Conservation (phyloP, 2,113 vertebrate genomes). For the Copsychus sechellarum region DNA sequence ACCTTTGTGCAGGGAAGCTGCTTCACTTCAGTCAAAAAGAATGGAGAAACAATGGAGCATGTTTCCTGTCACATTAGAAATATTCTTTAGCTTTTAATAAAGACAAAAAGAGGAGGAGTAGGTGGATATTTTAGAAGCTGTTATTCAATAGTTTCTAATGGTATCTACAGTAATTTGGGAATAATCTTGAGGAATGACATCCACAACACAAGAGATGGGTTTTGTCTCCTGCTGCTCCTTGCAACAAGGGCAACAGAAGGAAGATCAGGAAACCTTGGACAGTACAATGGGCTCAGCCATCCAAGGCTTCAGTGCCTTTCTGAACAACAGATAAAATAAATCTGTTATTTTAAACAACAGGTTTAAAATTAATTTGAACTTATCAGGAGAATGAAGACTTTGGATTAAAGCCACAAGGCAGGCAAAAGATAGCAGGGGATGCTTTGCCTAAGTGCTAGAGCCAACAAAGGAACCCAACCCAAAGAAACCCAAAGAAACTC, state of each 20-base stretch:
- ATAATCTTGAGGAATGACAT: background rate
- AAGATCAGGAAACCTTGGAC: background rate
- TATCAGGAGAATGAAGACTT: background rate
- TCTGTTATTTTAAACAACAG: background rate
- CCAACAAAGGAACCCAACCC: background rate
- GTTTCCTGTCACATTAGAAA: conserved; percentile 13
- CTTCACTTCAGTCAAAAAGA: conserved; percentile 13
- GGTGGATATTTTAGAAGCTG: conserved; percentile 25
- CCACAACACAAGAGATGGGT: background rate
- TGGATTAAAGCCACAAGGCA: background rate
- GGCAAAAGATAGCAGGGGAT: background rate
- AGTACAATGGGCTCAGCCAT: background rate
- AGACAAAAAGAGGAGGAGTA: conserved; percentile 16
- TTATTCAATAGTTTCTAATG: background rate
- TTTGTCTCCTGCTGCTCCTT: background rate
- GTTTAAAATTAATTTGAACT: background rate
- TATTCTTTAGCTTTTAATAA: background rate
- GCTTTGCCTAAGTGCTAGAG: background rate
- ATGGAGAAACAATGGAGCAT: conserved; percentile 8
- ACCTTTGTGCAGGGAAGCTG: background rate
- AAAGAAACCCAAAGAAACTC: too few relatives aligned
- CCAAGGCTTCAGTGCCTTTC: background rate
- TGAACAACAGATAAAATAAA: background rate
- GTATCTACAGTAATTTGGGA: background rate
- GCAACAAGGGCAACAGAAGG: background rate